These are phyloP conservation scores for Athalia circularis DNA, from an alignment of 2,888 invertebrate species.

Conservation along the genomic window DNA sequence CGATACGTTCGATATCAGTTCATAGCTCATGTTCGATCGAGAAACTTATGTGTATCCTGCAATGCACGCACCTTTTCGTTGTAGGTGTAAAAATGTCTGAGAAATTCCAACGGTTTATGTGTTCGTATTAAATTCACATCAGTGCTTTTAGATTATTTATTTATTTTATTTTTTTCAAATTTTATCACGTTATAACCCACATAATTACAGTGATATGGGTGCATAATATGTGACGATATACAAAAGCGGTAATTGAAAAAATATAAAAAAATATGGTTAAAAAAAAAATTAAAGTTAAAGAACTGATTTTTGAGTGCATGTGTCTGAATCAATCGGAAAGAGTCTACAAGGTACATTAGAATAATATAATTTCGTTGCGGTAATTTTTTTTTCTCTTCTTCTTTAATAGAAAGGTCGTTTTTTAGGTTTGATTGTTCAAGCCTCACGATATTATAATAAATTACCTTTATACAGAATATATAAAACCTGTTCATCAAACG, in stretches of 20 bases:
- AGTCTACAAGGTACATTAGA: constrained; percentile 1
- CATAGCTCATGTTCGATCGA: not conserved
- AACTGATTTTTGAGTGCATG: constrained; percentile 27
- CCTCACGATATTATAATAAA: not conserved
- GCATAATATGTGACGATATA: not conserved
- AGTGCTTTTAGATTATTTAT: too few relatives aligned
- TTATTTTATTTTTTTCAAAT: too few relatives aligned
- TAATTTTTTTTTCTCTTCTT: not conserved
- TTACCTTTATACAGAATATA: not conserved
- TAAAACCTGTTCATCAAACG: not conserved
- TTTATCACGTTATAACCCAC: too few relatives aligned
- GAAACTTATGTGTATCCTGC: not conserved
- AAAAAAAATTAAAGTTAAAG: constrained; percentile 27
- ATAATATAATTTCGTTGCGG: not conserved
- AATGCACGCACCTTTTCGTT: too few relatives aligned
- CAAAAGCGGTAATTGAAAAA: not conserved
- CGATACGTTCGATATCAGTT: not conserved
- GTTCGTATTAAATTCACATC: too few relatives aligned
- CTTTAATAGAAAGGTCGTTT: not conserved
- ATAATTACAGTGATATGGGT: not conserved
- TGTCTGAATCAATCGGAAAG: not conserved
- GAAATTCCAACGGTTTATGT: too few relatives aligned
- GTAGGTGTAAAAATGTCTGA: too few relatives aligned
- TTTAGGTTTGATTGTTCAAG: too few relatives aligned
- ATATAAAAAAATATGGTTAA: constrained; percentile 1